Base-by-base conservation (phyloP, 2,113 vertebrate genomes). In the Apteryx owenii region DNA sequence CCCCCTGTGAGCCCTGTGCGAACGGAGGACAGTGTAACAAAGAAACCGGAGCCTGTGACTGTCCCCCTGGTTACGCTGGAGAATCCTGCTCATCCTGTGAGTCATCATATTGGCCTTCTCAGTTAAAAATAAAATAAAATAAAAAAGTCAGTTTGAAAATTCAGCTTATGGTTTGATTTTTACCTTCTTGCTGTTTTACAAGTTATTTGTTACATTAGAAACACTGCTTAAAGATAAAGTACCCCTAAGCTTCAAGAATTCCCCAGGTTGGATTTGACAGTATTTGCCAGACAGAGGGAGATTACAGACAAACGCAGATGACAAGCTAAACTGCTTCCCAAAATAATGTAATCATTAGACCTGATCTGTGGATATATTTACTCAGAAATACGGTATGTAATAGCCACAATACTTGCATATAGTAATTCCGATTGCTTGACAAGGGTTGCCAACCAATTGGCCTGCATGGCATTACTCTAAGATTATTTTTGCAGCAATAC, bases 21-120 rank as follows among this genome's bases (percentile, higher is more conserved):
- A 98, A 98, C 1, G 91, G 97, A 85, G 98, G 97, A 46, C 96
- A 85, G 53, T 98, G 98, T 86, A 97, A 98, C 88, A 97, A 95
- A 88, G 80, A 96, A 88, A 97, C 96, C 10, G 98, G 98, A 56
- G 89, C 81, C 65, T 98, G 98, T 12, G 96, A 98, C 46, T 99
- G 98, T 58, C 53, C 71, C 50, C 91, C 98, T 5, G 98, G 98
- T 66, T 98, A 98, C 90, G 97, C 33, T 0, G 98, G 98, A 72
- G 36, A 83, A 16, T 92, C 96, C 89, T 98, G 97, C 92, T 94
- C 98, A 46, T 28, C 33, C 2, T 2, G 96, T 98, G 89, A 97
- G 98, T 98, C 42, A 75, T 90, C 51, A 50, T 61, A 26, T n/a
- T 21, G n/a, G 4, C 64, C 13, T 65, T 58, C 38, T 16, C 26